These are phyloP conservation scores for Anadara kagoshimensis DNA, from an alignment of 1,140 invertebrate species.

Conservation along the genomic window DNA sequence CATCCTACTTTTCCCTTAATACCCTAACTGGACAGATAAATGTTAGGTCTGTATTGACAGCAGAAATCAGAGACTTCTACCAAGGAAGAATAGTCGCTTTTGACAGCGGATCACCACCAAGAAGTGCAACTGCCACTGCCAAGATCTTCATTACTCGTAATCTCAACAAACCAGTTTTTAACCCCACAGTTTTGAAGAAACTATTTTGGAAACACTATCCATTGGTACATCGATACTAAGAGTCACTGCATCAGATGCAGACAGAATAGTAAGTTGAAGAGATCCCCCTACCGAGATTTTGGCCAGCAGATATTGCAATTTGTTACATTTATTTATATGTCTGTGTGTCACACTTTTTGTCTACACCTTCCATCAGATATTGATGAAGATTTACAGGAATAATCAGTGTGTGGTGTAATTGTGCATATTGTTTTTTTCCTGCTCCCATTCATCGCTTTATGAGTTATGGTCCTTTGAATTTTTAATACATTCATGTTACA, in stretches of 20 bases:
- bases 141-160: constrained; percentile 76
- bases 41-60: constrained; percentile 29
- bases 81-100: constrained; percentile 53
- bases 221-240: constrained; percentile 39
- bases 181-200: constrained; percentile 28
- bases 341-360: too few species aligned
- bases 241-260: constrained; percentile 54
- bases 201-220: constrained; percentile 51
- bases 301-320: too few species aligned
- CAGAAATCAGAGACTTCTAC: constrained; percentile 44
- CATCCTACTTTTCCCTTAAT: constrained; percentile 51
- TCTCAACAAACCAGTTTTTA: constrained; percentile 86
- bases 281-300: too few species aligned
- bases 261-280: constrained; percentile 57
- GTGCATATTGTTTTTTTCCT: too few species aligned
- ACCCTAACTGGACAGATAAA: constrained; percentile 35
- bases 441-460: too few species aligned
- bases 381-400: too few species aligned
- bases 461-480: too few species aligned
- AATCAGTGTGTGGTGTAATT: too few species aligned
- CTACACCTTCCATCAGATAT: too few species aligned
- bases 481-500: too few species aligned
- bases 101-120: constrained; percentile 59
- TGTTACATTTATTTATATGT: too few species aligned
- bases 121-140: constrained; percentile 53